phyloP scores from a whole-genome alignment of 2,797 vertebrate species.

The Xiphophorus birchmanni region DNA sequence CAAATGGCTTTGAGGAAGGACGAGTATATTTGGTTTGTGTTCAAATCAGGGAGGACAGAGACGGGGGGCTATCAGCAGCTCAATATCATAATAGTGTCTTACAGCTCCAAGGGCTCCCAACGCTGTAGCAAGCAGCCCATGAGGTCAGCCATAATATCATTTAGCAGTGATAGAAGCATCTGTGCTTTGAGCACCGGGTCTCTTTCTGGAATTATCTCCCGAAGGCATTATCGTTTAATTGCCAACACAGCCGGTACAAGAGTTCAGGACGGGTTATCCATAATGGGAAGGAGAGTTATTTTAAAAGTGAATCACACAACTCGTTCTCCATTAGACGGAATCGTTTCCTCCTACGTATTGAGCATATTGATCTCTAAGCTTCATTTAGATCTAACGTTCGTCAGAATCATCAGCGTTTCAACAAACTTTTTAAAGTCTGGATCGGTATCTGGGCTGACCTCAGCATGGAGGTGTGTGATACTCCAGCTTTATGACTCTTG shows the following conservation, averaged over 20 bases:
- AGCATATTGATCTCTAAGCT: slow-evolving; percentile 48
- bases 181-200: slow-evolving; percentile 41
- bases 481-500: slow-evolving; percentile 38
- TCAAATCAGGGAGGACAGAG: slow-evolving; percentile 14
- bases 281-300: slow-evolving; percentile 45
- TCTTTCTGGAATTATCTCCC: slow-evolving; percentile 37
- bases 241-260: slow-evolving; percentile 57
- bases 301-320: slow-evolving; percentile 48
- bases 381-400: slow-evolving; percentile 63
- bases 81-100: slow-evolving; percentile 76
- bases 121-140: slow-evolving; percentile 40
- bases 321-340: slow-evolving; percentile 53
- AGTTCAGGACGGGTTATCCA: slow-evolving; percentile 64
- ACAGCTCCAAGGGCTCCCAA: slow-evolving; percentile 58
- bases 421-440: slow-evolving; percentile 56
- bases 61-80: slow-evolving; percentile 40
- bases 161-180: slow-evolving; percentile 62
- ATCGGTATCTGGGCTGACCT: slow-evolving; percentile 43
- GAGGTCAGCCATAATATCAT: slow-evolving; percentile 68
- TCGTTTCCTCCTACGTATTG: neutral
- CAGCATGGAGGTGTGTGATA: slow-evolving; percentile 36
- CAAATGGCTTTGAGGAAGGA: slow-evolving; percentile 22
- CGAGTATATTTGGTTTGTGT: slow-evolving; percentile 22
- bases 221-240: slow-evolving; percentile 72
- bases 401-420: slow-evolving; percentile 55